phyloP scores from a whole-genome alignment of 2,113 vertebrate genomes.

The Regulus satrapa region DNA sequence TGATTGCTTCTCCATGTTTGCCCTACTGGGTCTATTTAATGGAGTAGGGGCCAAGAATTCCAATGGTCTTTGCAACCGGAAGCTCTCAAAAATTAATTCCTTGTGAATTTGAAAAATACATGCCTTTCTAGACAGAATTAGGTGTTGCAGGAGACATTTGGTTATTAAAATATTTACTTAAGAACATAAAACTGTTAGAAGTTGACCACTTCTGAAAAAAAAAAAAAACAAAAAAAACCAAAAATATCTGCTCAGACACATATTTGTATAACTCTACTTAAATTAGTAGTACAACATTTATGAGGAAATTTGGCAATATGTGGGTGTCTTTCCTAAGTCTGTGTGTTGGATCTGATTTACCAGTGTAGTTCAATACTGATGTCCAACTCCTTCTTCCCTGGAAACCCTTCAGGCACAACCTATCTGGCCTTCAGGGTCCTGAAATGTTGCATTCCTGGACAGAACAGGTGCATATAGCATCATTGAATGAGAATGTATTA shows the following conservation, averaged over 20 bases:
- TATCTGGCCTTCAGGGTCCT: not conserved
- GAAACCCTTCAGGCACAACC: not conserved
- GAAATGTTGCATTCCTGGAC: not conserved
- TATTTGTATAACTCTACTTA: not conserved
- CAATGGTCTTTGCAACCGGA: not conserved
- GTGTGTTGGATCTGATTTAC: not conserved
- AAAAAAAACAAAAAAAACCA: not conserved
- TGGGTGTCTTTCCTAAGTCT: not conserved
- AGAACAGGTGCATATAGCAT: not conserved
- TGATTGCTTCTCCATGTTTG: not conserved
- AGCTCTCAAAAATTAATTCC: not conserved
- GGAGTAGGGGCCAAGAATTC: not conserved
- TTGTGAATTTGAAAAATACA: not conserved
- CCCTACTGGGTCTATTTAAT: not conserved
- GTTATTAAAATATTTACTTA: not conserved
- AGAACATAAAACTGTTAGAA: not conserved
- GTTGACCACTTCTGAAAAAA: not conserved
- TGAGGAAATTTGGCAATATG: not conserved
- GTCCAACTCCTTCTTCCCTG: not conserved
- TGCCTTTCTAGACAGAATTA: not conserved
- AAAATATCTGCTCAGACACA: not conserved
- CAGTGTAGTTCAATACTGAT: not conserved
- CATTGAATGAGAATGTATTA: accelerated
- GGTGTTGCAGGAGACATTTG: not conserved
- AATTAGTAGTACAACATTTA: not conserved